Evolutionary conservation across 2,797 vertebrate species (phyloP).

Genomic region (Scomberomorus guttatus): DNA sequence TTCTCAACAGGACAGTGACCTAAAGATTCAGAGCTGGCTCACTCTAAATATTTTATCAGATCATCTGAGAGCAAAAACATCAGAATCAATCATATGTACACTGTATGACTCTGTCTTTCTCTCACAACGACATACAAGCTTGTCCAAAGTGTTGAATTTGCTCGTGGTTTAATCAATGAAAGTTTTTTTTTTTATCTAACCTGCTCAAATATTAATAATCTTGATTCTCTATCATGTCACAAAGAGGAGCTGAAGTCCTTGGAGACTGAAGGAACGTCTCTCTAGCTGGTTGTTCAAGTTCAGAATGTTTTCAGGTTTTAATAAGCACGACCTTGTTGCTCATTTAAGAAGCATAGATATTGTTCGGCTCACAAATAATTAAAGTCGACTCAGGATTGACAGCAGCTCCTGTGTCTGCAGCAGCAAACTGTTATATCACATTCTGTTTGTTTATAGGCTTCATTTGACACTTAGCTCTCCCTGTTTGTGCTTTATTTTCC

Average conservation of each 20-base stretch:
- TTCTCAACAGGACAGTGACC: slow-evolving; percentile 1
- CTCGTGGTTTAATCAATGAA: neutral
- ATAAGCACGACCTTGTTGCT: neutral
- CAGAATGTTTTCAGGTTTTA: too few relatives aligned
- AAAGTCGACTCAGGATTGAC: neutral
- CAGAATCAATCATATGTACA: slow-evolving; percentile 24
- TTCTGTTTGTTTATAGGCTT: neutral
- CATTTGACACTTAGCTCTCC: neutral
- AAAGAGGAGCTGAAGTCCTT: neutral
- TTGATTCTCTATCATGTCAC: neutral
- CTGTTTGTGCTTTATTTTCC: neutral
- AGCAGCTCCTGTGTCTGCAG: neutral
- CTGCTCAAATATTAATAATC: neutral
- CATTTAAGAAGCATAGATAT: neutral
- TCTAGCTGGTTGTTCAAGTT: too few relatives aligned
- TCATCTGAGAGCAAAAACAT: slow-evolving; percentile 9
- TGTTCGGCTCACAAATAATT: neutral
- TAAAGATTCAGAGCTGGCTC: slow-evolving; percentile 14
- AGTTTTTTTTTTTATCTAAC: neutral
- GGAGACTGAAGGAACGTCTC: too few relatives aligned
- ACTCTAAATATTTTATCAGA: slow-evolving; percentile 35
- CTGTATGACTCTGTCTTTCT: neutral
- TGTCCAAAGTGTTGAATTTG: neutral
- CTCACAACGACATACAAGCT: neutral
- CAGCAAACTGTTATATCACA: neutral